Conservation (phyloP, 2,113 vertebrate species). For the Proteles cristata region DNA sequence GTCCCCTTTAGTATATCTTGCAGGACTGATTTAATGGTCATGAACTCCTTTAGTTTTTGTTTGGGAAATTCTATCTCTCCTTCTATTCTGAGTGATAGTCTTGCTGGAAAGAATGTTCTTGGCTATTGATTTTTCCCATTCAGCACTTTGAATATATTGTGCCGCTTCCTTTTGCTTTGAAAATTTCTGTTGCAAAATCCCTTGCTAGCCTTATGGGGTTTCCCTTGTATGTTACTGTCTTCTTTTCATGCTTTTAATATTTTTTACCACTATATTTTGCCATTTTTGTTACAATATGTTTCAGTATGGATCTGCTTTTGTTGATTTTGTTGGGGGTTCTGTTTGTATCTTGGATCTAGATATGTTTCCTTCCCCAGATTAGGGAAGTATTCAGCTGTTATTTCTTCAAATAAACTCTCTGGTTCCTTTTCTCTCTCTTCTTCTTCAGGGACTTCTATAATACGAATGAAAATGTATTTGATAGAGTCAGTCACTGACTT, state of each 20-base stretch:
- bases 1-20: not conserved
- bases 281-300: not conserved
- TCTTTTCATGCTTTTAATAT: not conserved
- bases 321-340: not conserved
- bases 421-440: not conserved
- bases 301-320: not conserved
- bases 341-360: not conserved
- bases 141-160: not conserved
- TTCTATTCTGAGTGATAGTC: not conserved
- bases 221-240: not conserved
- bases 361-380: not conserved
- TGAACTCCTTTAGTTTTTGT: not conserved
- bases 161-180: not conserved
- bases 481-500: not conserved
- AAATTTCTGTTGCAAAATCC: not conserved
- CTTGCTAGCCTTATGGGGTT: not conserved
- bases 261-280: not conserved
- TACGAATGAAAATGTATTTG: not conserved
- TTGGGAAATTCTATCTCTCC: not conserved
- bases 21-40: not conserved
- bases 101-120: not conserved
- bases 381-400: not conserved
- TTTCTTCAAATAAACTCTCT: not conserved
- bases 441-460: not conserved
- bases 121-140: not conserved